phyloP scores from a whole-genome alignment of 2,113 vertebrate species.

The Phasianus colchicus region DNA sequence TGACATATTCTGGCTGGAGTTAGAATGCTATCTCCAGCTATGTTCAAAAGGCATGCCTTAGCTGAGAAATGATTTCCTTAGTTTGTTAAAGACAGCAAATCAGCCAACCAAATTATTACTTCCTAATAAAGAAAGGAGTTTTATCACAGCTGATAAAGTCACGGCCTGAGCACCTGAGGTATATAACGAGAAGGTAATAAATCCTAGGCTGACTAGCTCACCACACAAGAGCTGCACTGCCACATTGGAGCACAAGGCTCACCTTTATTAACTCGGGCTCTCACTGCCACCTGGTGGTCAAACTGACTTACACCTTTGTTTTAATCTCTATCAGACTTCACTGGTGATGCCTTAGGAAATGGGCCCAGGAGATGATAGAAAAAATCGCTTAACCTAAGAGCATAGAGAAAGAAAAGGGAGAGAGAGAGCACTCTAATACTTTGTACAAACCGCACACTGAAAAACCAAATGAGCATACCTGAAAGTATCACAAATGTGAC shows the following conservation, averaged over 20 bases:
- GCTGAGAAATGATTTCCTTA: background rate
- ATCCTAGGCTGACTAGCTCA: accelerated
- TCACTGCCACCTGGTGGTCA: conserved; percentile 46
- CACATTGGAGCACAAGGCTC: accelerated
- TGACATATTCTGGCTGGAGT: background rate
- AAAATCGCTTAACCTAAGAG: background rate
- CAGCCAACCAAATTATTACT: accelerated
- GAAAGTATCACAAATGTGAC: background rate
- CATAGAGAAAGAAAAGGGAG: background rate
- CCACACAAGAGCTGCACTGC: accelerated
- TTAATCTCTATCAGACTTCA: accelerated
- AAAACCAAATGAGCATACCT: background rate
- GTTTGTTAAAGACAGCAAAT: background rate
- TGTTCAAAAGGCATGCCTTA: accelerated
- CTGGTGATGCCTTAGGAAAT: accelerated
- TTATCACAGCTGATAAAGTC: accelerated
- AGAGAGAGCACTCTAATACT: background rate
- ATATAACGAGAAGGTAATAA: accelerated
- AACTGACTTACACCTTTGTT: background rate
- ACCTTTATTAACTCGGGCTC: background rate
- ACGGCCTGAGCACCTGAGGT: accelerated
- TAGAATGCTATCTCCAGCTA: accelerated
- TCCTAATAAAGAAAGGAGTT: background rate
- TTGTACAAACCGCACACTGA: background rate
- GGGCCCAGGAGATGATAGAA: background rate